A percentile compares a stretch with the other conserved stretches of the same genome.
Evolutionary conservation across 2,797 vertebrate genomes (phyloP).

Genomic region (Centroberyx gerrardi): DNA sequence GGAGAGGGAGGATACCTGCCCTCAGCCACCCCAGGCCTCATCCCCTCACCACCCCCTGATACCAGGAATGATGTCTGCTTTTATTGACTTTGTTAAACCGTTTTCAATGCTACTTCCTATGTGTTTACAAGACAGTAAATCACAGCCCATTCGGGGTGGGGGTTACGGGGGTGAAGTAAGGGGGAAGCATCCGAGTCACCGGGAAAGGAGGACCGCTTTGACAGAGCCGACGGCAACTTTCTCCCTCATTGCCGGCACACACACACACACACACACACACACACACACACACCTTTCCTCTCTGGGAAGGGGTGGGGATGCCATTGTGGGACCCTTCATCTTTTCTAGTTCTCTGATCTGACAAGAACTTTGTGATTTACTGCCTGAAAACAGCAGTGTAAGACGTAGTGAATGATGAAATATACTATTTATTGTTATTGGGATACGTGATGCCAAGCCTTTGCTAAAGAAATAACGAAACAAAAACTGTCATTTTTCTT

Average conservation of each 20-base stretch:
- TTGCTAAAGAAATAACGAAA: constrained; percentile 38
- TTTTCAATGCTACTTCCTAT: constrained; percentile 89
- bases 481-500: constrained; percentile 10
- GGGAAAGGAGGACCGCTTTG: constrained; percentile 49
- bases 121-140: constrained; percentile 91
- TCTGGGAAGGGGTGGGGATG: constrained; percentile 27
- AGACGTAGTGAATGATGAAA: constrained; percentile 18
- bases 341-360: constrained; percentile 32
- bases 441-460: background rate
- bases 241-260: constrained; percentile 43
- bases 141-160: constrained; percentile 73
- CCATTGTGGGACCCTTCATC: constrained; percentile 39
- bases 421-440: constrained; percentile 1
- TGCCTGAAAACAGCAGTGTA: constrained; percentile 30
- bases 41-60: constrained; percentile 64
- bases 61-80: constrained; percentile 88
- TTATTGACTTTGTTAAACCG: constrained; percentile 91
- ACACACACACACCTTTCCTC: constrained; percentile 29
- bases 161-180: constrained; percentile 60
- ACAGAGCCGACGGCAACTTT: constrained; percentile 69
- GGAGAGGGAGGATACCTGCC: constrained; percentile 57
- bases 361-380: constrained; percentile 9
- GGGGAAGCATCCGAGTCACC: constrained; percentile 62
- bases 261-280: constrained; percentile 28
- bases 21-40: constrained; percentile 52